Conservation (phyloP, 92 coral and sea anemone genomes). For the Porites divaricata region DNA sequence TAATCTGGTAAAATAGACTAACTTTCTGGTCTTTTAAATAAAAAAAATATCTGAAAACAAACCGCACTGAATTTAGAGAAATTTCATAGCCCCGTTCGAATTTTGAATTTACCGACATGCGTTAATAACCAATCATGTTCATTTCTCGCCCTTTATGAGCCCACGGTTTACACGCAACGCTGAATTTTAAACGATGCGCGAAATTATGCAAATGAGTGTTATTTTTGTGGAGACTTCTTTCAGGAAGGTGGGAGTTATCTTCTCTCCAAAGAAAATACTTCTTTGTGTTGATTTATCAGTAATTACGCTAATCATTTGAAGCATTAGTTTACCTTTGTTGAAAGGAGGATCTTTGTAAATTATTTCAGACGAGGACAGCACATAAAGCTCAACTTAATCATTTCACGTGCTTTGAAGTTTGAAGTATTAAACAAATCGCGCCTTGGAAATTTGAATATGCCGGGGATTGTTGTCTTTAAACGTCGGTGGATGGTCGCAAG, state of each 20-base stretch:
- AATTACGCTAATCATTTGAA: conserved; percentile 25
- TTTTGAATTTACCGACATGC: conserved; percentile 70
- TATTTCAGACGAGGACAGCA: background rate
- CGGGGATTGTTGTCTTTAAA: conserved; percentile 96
- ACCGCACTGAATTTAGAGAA: conserved; percentile 8
- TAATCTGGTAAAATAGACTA: background rate
- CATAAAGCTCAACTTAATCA: background rate
- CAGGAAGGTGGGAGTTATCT: conserved; percentile 17
- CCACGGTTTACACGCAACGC: background rate
- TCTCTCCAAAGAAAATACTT: background rate
- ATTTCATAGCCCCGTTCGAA: conserved; percentile 7
- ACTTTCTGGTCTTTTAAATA: background rate
- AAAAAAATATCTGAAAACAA: conserved; percentile 3
- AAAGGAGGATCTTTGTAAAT: background rate
- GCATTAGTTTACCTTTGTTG: conserved; percentile 1
- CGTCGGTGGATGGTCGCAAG: conserved; percentile 99
- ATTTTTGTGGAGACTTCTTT: conserved; percentile 18
- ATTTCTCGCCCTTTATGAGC: background rate
- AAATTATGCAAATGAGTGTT: conserved; percentile 11
- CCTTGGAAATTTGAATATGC: conserved; percentile 61
- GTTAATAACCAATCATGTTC: conserved; percentile 51
- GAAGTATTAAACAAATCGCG: no score
- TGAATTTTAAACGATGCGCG: conserved; percentile 9
- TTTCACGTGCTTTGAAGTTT: conserved; percentile 5
- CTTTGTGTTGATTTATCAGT: conserved; percentile 1